Base-by-base conservation (phyloP, 2,888 invertebrate genomes). In the Liopterus haemorrhoidalis region DNA sequence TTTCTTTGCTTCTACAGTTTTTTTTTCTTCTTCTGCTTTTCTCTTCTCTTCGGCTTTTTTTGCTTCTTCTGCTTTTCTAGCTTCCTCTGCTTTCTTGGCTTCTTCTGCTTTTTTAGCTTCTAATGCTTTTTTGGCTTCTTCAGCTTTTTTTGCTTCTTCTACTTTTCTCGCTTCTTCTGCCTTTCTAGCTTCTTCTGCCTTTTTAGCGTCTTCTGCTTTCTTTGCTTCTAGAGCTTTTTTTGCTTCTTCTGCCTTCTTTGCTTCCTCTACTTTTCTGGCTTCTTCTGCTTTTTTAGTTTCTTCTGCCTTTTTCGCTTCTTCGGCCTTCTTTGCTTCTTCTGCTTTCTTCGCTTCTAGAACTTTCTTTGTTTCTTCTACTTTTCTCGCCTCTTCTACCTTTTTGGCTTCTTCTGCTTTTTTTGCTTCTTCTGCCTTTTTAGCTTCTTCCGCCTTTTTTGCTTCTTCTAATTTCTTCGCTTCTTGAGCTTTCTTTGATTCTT, bases 141-240 rank as follows among this genome's bases (percentile, higher is more conserved):
- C 59, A 39, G 53, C 59, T 32, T 54, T 54, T 54, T 60, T 59
- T 5, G 52, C 37, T 51, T 45, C 51, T 52, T 37, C 49, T 18
- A 38, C 45, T 44, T 53, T 53, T 30, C 51, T 48, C 19, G 41
- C 28, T 39, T 48, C 46, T 32, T 39, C 33, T 32, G 39, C 38
- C 33, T 47, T 41, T 37, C 36, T 24, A 46, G 44, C 42, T 19
- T 49, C 20, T 41, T 28, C 39, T 48, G 50, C 22, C 5, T 35
- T 48, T 37, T n/a, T n/a, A n/a, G n/a, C n/a, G n/a, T n/a, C 52
- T 41, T 44, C 41, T 6, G 35, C 44, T 43, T 54, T 54, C 16
- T 50, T 44, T 25, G 33, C 33, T 36, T 43, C 46, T 19, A 32
- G 21, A 20, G 40, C 22, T 39, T 47, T 41, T 37, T 37, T 24